Percentiles rank a stretch among this genome's conserved stretches.
phyloP scores from a whole-genome alignment of 2,797 vertebrate species.

The Alcedo quadribrachys region DNA sequence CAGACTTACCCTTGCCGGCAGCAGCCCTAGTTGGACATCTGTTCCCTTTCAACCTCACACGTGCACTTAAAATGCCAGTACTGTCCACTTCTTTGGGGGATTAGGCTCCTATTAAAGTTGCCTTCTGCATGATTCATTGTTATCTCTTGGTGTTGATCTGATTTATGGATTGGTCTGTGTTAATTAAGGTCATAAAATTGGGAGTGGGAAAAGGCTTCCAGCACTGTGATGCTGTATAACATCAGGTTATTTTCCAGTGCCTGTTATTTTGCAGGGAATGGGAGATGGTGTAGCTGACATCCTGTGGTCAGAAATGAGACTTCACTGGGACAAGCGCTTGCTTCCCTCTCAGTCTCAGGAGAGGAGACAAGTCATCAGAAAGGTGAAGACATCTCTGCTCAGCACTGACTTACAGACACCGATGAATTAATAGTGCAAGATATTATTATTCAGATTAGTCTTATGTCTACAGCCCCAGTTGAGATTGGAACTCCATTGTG shows the following conservation, averaged over 20 bases:
- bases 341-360: background rate
- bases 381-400: background rate
- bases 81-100: conserved; percentile 49
- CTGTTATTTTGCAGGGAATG: background rate
- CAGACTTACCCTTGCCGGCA: conserved; percentile 27
- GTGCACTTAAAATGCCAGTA: conserved; percentile 39
- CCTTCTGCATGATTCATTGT: conserved; percentile 38
- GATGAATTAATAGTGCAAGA: background rate
- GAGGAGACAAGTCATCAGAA: background rate
- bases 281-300: background rate
- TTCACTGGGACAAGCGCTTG: background rate
- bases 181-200: conserved; percentile 65
- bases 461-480: background rate
- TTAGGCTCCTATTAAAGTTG: conserved; percentile 55
- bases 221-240: conserved; percentile 6
- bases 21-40: conserved; percentile 46
- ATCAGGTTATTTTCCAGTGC: conserved; percentile 6
- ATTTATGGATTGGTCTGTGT: conserved; percentile 61
- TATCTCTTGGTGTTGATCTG: conserved; percentile 62
- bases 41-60: conserved; percentile 67
- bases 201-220: conserved; percentile 60
- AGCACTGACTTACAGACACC: background rate
- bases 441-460: background rate
- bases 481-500: background rate
- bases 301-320: background rate